Percentiles rank a stretch among this genome's conserved stretches.
phyloP scores from a whole-genome alignment of 2,888 invertebrate species.

The Harmothoe impar region DNA sequence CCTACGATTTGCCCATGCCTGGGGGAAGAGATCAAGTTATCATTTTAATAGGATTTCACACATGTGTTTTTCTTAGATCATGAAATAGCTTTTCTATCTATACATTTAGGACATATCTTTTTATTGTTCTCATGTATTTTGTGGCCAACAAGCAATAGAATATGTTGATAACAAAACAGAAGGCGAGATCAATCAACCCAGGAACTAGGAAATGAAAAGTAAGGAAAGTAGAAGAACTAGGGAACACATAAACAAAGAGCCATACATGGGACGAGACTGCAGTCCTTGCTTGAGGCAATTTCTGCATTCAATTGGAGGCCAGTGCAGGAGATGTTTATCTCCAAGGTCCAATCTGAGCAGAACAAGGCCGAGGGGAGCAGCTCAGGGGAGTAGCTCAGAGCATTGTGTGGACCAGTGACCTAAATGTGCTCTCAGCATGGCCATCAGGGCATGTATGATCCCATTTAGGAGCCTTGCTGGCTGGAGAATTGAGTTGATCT shows the following conservation, averaged over 20 bases:
- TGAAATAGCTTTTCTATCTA: no score
- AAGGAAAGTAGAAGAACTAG: background rate
- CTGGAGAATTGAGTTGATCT: background rate
- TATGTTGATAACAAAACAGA: no score
- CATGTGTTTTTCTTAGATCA: no score
- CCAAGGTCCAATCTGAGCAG: background rate
- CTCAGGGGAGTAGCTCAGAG: background rate
- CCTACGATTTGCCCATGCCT: slow-evolving; percentile 47
- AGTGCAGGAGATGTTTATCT: background rate
- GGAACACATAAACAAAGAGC: background rate
- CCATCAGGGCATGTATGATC: no score
- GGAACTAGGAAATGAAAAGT: background rate
- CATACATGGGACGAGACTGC: background rate
- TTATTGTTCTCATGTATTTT: no score
- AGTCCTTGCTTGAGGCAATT: background rate
- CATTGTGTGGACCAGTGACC: no score
- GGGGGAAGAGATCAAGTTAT: background rate
- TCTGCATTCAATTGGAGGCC: background rate
- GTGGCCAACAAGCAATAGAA: no score
- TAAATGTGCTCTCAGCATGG: no score
- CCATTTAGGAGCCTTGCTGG: no score
- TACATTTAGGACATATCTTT: no score
- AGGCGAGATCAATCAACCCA: no score
- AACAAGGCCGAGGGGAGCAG: background rate
- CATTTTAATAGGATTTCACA: no score